Evolutionary conservation across 1,140 invertebrate species (phyloP), one percentile per base, ranked within the genome.

Genomic region (Cydia strobilella): DNA sequence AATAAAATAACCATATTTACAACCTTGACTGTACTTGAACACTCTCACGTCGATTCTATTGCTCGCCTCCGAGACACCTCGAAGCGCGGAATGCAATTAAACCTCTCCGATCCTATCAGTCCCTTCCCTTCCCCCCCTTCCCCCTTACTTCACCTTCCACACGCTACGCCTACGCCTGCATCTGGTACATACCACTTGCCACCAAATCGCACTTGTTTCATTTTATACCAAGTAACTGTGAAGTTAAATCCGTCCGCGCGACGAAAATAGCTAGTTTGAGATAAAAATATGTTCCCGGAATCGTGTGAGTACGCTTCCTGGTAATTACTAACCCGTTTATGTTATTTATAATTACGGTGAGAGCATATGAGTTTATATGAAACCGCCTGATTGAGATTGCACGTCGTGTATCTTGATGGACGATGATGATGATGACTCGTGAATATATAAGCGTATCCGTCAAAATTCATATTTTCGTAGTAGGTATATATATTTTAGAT

Each of bases 11-110:
- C 0, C n/a, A 23, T 59, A 59, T 59, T 59, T 59, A 59, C 7
- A 23, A 59, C 54, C 20, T 59, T 3, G 7, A 42, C 18, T 23
- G 20, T 59, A 59, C 54, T n/a, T 23, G 54, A 59, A 20, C 54
- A 59, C 54, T 59, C 54, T 59, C 54, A 59, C 54, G 54, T 59
- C 54, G 54, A 59, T 59, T 59, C 20, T 20, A 59, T 59, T 59
- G 54, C 20, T 59, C 54, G 54, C 54, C 54, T 59, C 54, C 54
- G 20, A 54, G 54, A 59, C 54, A 23, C n/a, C 15, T 51, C 48
- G 48, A 10, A 59, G 54, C 54, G 18, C 20, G 54, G 54, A 59
- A 59, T 59, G 54, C 54, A 59, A 59, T 59, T 59, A 59, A 59
- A 59, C 54, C 54, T 59, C 54, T 59, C 54, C 54, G 18, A 59